Conservation (phyloP, 2,797 vertebrate species). For the Falco peregrinus region DNA sequence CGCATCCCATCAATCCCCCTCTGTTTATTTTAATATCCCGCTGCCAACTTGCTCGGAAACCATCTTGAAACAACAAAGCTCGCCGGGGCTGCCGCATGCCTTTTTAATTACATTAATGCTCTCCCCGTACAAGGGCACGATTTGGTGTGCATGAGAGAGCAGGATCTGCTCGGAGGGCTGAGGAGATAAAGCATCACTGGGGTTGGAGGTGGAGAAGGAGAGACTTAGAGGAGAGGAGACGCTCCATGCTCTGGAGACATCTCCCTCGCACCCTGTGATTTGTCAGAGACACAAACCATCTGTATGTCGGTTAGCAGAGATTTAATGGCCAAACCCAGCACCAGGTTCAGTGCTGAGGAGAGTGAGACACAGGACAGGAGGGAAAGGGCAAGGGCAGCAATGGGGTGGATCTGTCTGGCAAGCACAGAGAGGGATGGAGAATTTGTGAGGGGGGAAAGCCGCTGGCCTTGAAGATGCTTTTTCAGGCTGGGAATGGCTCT, state of each 20-base stretch:
- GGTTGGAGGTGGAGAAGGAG: constrained; percentile 45
- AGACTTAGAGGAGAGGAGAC: background rate
- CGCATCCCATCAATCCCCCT: constrained; percentile 58
- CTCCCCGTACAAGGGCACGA: background rate
- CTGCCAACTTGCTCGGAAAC: constrained; percentile 67
- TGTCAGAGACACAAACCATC: constrained; percentile 59
- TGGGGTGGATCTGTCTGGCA: background rate
- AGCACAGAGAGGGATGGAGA: background rate
- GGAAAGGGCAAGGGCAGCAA: background rate
- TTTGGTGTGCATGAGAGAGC: constrained; percentile 2
- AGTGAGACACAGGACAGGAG: background rate
- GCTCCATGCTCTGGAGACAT: constrained; percentile 24
- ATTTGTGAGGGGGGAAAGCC: background rate
- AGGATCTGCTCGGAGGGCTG: background rate
- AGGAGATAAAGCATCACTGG: background rate
- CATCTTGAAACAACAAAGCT: constrained; percentile 68
- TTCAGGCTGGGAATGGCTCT: background rate
- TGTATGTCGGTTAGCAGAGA: background rate
- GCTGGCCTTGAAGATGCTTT: background rate
- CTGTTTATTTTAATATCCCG: constrained; percentile 75
- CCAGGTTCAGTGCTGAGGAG: constrained; percentile 6
- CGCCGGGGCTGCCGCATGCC: constrained; percentile 39
- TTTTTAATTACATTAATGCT: constrained; percentile 68
- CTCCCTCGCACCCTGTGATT: constrained; percentile 38
- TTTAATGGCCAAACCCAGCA: constrained; percentile 22